Evolutionary conservation across 1,140 invertebrate species (phyloP).

Genomic region (Aphelinus certus): DNA sequence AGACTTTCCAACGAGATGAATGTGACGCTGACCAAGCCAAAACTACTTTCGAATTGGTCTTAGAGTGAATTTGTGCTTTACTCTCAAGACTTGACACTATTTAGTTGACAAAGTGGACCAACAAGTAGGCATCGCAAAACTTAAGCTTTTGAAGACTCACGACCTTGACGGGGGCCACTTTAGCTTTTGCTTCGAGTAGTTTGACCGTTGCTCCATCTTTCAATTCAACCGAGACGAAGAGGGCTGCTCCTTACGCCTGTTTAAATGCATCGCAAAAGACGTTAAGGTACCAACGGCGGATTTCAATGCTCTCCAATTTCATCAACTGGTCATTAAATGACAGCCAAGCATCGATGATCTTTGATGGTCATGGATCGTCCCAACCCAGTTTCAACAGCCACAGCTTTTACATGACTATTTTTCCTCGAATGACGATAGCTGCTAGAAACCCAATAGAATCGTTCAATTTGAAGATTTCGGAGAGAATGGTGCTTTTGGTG

Average conservation of each 20-base stretch:
- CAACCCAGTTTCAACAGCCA: background rate
- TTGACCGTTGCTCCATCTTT: background rate
- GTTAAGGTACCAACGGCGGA: background rate
- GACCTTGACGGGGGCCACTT: background rate
- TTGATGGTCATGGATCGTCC: background rate
- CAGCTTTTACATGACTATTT: background rate
- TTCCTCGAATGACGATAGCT: background rate
- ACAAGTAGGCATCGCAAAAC: background rate
- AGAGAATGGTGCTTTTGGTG: background rate
- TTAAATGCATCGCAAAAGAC: background rate
- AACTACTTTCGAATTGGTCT: constrained; percentile 20
- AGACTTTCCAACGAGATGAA: constrained; percentile 19
- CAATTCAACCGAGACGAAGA: background rate
- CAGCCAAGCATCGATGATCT: background rate
- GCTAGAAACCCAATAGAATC: constrained; percentile 17
- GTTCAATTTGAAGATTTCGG: background rate
- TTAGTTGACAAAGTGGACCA: background rate
- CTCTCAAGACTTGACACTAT: background rate
- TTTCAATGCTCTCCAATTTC: background rate
- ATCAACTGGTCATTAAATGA: background rate
- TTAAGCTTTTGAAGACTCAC: background rate
- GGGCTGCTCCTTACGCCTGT: background rate
- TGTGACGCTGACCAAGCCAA: background rate
- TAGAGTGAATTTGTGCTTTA: background rate
- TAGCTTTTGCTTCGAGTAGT: background rate